These are phyloP conservation scores for Lophius piscatorius DNA, from an alignment of 2,113 vertebrate species.

Conservation along the genomic window DNA sequence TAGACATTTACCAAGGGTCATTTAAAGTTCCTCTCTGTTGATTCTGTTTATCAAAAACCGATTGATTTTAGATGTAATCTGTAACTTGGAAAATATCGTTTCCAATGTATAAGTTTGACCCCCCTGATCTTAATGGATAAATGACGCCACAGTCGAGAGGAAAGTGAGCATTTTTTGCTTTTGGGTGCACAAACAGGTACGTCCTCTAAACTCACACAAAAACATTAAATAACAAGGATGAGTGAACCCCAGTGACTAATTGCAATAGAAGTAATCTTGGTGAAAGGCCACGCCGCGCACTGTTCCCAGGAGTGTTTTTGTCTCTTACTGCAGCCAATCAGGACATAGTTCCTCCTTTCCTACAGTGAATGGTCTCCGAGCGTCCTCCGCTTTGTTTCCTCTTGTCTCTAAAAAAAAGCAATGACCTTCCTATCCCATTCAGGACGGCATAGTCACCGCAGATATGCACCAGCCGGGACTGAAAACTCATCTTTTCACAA, in stretches of 20 bases:
- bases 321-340: slow-evolving; percentile 40
- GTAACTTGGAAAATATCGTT: too few species aligned
- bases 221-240: slow-evolving; percentile 21
- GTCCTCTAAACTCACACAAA: too few species aligned
- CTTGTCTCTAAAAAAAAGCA: slow-evolving; percentile 46
- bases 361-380: slow-evolving; percentile 27
- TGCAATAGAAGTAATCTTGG: slow-evolving; percentile 39
- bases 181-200: too few species aligned
- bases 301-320: slow-evolving; percentile 20
- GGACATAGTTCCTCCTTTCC: slow-evolving; percentile 42
- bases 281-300: slow-evolving; percentile 35
- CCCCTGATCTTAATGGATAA: too few species aligned
- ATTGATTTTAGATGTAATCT: too few species aligned
- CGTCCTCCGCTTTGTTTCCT: neutral
- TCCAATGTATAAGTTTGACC: too few species aligned
- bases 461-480: slow-evolving; percentile 15
- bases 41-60: too few species aligned
- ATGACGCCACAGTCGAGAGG: too few species aligned
- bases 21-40: too few species aligned
- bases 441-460: slow-evolving; percentile 39
- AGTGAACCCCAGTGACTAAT: slow-evolving; percentile 26
- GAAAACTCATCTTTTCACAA: slow-evolving; percentile 42
- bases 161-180: too few species aligned
- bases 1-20: too few species aligned
- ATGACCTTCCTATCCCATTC: slow-evolving; percentile 57